phyloP scores from a whole-genome alignment of 2,113 vertebrate genomes.

The Puntigrus tetrazona region DNA sequence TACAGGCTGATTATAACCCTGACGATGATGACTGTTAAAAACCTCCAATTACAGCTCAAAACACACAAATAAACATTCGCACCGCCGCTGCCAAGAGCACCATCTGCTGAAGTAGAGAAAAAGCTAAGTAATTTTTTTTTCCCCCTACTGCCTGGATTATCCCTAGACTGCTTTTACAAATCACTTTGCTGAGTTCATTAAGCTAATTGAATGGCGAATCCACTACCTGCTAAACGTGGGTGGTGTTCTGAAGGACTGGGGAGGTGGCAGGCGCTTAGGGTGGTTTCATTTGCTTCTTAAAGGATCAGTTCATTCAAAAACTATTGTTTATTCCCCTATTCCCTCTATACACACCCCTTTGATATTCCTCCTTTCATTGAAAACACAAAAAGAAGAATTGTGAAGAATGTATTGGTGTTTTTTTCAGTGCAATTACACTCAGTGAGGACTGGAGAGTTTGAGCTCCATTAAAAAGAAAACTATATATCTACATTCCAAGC shows the following conservation, averaged over 20 bases:
- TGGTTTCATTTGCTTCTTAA: conserved; percentile 60
- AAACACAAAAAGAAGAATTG: not conserved
- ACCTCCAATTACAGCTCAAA: conserved; percentile 85
- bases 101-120: conserved; percentile 83
- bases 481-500: not conserved
- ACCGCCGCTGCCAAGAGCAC: conserved; percentile 86
- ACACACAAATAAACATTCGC: conserved; percentile 91
- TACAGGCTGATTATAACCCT: conserved; percentile 83
- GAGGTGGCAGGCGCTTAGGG: conserved; percentile 50
- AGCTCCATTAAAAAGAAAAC: not conserved
- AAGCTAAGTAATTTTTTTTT: conserved; percentile 79
- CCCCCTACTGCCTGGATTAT: conserved; percentile 74
- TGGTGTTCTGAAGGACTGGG: conserved; percentile 47
- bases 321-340: not conserved
- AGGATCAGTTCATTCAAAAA: conserved; percentile 28
- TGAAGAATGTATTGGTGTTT: not conserved
- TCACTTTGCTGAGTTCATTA: conserved; percentile 80
- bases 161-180: conserved; percentile 83
- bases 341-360: not conserved
- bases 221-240: conserved; percentile 77
- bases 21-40: conserved; percentile 82
- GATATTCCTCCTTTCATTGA: not conserved
- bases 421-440: not conserved
- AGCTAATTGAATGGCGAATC: conserved; percentile 83
- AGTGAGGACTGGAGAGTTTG: not conserved